A percentile compares a stretch with the other conserved stretches of the same genome.
Conservation (phyloP, 2,113 vertebrate genomes). For the Fulmarus glacialis region DNA sequence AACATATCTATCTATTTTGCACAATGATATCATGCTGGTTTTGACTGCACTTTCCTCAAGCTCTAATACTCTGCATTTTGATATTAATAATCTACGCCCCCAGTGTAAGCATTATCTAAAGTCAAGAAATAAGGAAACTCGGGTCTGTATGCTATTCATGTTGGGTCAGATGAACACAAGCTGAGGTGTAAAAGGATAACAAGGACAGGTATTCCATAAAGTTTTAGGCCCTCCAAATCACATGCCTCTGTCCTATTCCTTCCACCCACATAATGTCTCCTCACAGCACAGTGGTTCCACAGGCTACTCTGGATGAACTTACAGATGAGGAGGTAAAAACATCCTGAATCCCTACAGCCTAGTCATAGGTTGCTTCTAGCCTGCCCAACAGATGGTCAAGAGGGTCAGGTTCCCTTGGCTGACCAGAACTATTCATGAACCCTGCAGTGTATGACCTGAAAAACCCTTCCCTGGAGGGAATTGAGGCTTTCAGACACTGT, state of each 20-base stretch:
- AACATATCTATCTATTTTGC: background rate
- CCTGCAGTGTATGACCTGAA: background rate
- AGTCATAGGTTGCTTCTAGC: background rate
- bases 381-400: background rate
- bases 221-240: background rate
- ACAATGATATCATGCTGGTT: background rate
- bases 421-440: background rate
- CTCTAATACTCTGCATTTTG: background rate
- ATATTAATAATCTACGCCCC: background rate
- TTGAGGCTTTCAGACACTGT: background rate
- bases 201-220: background rate
- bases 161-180: background rate
- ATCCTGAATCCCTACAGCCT: background rate
- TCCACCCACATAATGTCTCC: background rate
- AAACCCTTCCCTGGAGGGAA: background rate
- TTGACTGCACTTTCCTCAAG: background rate
- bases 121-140: background rate
- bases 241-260: background rate
- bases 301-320: background rate
- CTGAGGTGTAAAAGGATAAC: background rate
- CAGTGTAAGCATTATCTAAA: background rate
- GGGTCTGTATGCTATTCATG: background rate
- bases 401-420: background rate
- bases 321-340: background rate
- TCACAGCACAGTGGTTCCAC: background rate